These are phyloP conservation scores for Caligus rogercresseyi DNA, from an alignment of 1,140 invertebrate species.

Conservation along the genomic window DNA sequence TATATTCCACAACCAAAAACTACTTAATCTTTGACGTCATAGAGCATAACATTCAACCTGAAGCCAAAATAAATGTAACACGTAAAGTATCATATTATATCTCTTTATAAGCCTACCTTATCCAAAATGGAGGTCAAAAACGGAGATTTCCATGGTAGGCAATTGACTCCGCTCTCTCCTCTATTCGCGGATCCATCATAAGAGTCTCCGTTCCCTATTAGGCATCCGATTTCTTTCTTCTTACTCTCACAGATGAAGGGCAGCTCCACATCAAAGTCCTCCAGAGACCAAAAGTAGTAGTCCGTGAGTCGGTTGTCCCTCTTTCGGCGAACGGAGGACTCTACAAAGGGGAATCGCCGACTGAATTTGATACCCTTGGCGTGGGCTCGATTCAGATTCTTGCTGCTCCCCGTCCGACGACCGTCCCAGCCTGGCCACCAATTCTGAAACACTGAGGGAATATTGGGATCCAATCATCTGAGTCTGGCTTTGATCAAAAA, in stretches of 20 bases:
- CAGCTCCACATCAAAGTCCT: slow-evolving; percentile 33
- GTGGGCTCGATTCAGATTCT: background rate
- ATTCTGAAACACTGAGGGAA: slow-evolving; percentile 11
- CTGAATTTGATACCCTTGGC: slow-evolving; percentile 12
- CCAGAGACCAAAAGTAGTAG: slow-evolving; percentile 38
- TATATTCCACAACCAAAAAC: no score
- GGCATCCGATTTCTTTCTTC: slow-evolving; percentile 33
- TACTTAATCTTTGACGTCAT: no score
- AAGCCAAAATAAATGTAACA: no score
- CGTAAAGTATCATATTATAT: no score
- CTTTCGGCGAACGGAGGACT: background rate
- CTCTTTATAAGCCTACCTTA: no score
- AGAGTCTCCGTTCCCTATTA: slow-evolving; percentile 3
- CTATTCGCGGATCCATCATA: slow-evolving; percentile 34
- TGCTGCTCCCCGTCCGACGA: background rate
- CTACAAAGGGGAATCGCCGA: slow-evolving; percentile 3
- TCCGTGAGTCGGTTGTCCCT: slow-evolving; percentile 26
- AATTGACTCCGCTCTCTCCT: slow-evolving; percentile 32
- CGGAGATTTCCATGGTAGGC: slow-evolving; percentile 34
- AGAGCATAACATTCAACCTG: no score
- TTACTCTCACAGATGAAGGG: slow-evolving; percentile 35
- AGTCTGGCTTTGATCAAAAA: background rate
- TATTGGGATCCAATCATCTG: background rate
- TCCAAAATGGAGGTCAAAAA: slow-evolving; percentile 29
- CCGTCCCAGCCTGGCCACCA: slow-evolving; percentile 18